Conservation (phyloP, 2,888 invertebrate species). For the Listrodromus nycthemerus region DNA sequence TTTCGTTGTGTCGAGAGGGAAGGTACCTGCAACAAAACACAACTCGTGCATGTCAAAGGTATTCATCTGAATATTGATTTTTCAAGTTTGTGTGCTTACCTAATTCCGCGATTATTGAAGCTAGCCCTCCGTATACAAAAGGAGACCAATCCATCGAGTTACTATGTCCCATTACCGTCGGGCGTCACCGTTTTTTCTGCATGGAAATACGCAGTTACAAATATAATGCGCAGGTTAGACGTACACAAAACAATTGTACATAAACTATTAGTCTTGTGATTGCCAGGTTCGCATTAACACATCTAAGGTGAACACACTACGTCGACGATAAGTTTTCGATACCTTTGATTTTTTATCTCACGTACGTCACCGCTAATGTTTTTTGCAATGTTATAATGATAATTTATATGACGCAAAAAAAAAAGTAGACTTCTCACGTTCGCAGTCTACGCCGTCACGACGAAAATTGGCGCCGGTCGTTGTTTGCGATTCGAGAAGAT, state of each 20-base stretch:
- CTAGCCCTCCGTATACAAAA: conserved; percentile 97
- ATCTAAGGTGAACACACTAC: conserved; percentile 3
- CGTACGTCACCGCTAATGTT: conserved; percentile 31
- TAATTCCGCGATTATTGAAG: conserved; percentile 97
- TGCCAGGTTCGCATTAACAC: conserved; percentile 20
- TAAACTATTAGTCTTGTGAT: conserved; percentile 2
- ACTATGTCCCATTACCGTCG: conserved; percentile 89
- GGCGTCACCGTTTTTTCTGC: conserved; percentile 49
- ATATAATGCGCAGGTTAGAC: conserved; percentile 31
- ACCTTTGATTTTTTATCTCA: conserved; percentile 40
- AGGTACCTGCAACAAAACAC: conserved; percentile 89
- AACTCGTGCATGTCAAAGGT: background rate
- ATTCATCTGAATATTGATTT: conserved; percentile 24
- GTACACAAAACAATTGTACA: conserved; percentile 1
- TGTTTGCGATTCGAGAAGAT: conserved; percentile 1
- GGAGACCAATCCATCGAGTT: conserved; percentile 97
- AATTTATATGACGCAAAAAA: conserved; percentile 46
- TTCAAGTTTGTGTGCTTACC: conserved; percentile 86
- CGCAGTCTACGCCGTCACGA: conserved; percentile 39
- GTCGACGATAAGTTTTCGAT: conserved; percentile 27
- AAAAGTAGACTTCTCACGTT: conserved; percentile 14
- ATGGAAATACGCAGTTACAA: conserved; percentile 20
- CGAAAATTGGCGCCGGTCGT: conserved; percentile 61
- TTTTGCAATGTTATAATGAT: conserved; percentile 32
- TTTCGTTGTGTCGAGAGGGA: conserved; percentile 98